Conservation (phyloP, 2,888 invertebrate species). For the Trissoscelio sp. region DNA sequence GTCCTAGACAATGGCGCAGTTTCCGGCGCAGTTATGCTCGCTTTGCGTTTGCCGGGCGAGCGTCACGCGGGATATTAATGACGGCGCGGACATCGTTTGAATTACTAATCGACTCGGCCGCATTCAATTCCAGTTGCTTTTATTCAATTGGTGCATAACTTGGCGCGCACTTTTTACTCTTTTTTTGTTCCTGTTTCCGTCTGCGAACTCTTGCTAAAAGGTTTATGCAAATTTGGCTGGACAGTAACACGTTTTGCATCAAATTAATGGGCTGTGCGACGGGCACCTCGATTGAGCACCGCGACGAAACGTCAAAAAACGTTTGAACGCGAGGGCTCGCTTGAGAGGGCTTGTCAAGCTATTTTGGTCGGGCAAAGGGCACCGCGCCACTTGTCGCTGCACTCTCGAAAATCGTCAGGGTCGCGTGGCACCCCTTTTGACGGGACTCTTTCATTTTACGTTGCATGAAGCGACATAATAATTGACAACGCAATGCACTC, state of each 20-base stretch:
- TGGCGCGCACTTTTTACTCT: not conserved
- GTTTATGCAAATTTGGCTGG: conserved; percentile 20
- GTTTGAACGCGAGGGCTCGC: not conserved
- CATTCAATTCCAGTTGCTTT: conserved; percentile 17
- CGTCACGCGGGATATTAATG: conserved; percentile 61
- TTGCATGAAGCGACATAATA: conserved; percentile 38
- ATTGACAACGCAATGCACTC: conserved; percentile 50
- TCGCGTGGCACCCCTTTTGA: conserved; percentile 39
- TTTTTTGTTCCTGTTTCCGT: not conserved
- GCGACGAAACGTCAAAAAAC: conserved; percentile 23
- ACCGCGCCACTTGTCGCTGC: conserved; percentile 25
- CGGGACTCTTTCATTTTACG: conserved; percentile 62
- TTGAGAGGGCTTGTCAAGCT: not conserved
- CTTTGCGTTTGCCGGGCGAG: conserved; percentile 43
- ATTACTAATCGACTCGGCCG: conserved; percentile 45
- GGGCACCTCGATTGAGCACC: not conserved
- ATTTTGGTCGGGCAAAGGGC: conserved; percentile 17
- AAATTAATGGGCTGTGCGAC: conserved; percentile 6
- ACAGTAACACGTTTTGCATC: conserved; percentile 24
- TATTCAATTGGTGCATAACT: conserved; percentile 29
- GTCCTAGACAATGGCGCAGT: conserved; percentile 74
- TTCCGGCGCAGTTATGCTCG: conserved; percentile 64
- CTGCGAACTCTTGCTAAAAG: conserved; percentile 13
- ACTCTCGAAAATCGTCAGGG: conserved; percentile 30
- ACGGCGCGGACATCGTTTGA: conserved; percentile 42